These are phyloP conservation scores for Diarsia mendica DNA, from an alignment of 2,888 invertebrate species.

Conservation along the genomic window DNA sequence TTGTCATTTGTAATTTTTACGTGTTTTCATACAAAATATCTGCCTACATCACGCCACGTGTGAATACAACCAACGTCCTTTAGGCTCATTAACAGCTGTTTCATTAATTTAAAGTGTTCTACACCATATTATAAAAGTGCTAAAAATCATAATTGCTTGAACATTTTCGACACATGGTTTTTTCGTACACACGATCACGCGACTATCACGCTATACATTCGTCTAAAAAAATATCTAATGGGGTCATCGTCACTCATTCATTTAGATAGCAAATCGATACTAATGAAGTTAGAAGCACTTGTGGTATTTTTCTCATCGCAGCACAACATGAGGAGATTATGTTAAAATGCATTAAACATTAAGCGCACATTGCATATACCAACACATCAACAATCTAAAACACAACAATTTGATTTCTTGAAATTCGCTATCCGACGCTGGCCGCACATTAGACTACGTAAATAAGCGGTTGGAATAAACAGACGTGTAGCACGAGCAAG, in stretches of 20 bases:
- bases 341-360: conserved; percentile 53
- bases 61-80: conserved; percentile 22
- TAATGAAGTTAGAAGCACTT: conserved; percentile 24
- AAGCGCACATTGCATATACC: conserved; percentile 52
- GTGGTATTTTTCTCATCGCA: conserved; percentile 39
- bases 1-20: neutral
- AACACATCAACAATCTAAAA: conserved; percentile 27
- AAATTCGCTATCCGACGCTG: conserved; percentile 48
- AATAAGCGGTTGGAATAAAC: conserved; percentile 41
- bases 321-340: conserved; percentile 54
- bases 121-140: conserved; percentile 27
- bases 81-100: conserved; percentile 52
- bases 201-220: conserved; percentile 57
- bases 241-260: conserved; percentile 59
- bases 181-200: conserved; percentile 58
- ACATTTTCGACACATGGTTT: conserved; percentile 22
- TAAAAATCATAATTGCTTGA: conserved; percentile 52
- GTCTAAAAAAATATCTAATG: conserved; percentile 52
- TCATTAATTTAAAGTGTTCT: conserved; percentile 13
- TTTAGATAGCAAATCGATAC: conserved; percentile 48
- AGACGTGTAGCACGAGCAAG: conserved; percentile 43
- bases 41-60: conserved; percentile 34
- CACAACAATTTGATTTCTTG: conserved; percentile 23
- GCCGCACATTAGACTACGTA: conserved; percentile 9
- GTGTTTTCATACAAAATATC: conserved; percentile 13